Evolutionary conservation across 2,113 vertebrate species (phyloP).

Genomic region (Pagrus major): DNA sequence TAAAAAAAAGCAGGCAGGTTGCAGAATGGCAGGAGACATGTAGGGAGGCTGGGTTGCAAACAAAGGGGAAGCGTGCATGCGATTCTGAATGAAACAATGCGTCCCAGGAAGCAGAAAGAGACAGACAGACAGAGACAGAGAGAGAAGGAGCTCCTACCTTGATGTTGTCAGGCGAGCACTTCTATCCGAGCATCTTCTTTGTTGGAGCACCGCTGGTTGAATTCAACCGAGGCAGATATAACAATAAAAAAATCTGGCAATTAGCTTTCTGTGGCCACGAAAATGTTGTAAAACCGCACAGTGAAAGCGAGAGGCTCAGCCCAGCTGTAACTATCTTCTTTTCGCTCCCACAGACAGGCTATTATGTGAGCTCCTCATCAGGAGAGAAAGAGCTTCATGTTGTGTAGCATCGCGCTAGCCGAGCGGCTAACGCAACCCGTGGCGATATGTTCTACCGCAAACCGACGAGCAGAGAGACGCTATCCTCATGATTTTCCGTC

Average conservation of each 20-base stretch:
- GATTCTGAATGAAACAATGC: slow-evolving; percentile 50
- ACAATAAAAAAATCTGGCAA: neutral
- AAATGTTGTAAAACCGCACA: neutral
- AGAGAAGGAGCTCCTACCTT: slow-evolving; percentile 65
- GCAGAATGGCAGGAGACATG: neutral
- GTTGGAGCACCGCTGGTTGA: slow-evolving; percentile 56
- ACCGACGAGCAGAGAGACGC: slow-evolving; percentile 1
- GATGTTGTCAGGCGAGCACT: slow-evolving; percentile 60
- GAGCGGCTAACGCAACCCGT: slow-evolving; percentile 10
- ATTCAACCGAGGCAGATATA: slow-evolving; percentile 22
- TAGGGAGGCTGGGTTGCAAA: slow-evolving; percentile 24
- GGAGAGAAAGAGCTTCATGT: slow-evolving; percentile 36
- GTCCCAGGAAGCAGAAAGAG: slow-evolving; percentile 29
- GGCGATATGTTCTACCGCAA: slow-evolving; percentile 25
- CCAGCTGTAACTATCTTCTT: slow-evolving; percentile 51
- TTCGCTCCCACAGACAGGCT: slow-evolving; percentile 44
- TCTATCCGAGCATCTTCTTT: slow-evolving; percentile 73
- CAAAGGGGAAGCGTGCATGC: slow-evolving; percentile 47
- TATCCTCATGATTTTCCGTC: slow-evolving; percentile 40
- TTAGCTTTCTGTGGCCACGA: neutral
- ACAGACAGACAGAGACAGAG: slow-evolving; percentile 1
- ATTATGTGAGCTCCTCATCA: slow-evolving; percentile 63
- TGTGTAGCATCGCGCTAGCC: slow-evolving; percentile 33
- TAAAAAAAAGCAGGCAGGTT: neutral
- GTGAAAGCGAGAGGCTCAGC: slow-evolving; percentile 32